Conservation (phyloP, 2,888 invertebrate genomes). For the Prosapia bicincta region DNA sequence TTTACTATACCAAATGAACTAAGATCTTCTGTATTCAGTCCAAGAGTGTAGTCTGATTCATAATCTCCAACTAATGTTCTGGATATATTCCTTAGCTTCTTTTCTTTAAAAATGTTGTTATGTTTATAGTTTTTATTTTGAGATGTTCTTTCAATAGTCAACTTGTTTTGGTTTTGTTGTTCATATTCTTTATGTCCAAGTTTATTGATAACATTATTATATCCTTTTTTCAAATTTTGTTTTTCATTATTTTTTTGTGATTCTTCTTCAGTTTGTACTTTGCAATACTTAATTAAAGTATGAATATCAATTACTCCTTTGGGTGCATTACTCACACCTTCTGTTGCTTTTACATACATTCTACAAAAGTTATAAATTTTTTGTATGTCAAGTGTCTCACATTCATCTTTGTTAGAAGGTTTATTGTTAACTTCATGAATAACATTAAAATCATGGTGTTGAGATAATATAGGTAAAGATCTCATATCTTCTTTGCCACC, state of each 20-base stretch:
- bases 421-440: too few relatives aligned
- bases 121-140: too few relatives aligned
- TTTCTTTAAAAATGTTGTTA: neutral
- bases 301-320: neutral
- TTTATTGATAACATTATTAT: too few relatives aligned
- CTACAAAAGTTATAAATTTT: neutral
- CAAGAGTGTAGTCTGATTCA: neutral
- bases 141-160: too few relatives aligned
- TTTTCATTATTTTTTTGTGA: neutral
- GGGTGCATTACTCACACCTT: neutral
- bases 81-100: neutral
- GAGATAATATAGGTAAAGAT: too few relatives aligned
- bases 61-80: neutral
- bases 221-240: too few relatives aligned
- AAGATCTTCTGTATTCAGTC: neutral
- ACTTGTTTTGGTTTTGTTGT: too few relatives aligned
- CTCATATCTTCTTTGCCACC: too few relatives aligned
- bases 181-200: too few relatives aligned
- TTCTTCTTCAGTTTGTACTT: neutral
- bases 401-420: neutral
- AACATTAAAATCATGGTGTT: too few relatives aligned
- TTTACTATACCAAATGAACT: neutral
- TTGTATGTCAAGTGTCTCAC: neutral
- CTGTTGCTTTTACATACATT: neutral
- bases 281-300: neutral